These are phyloP conservation scores for Ptilonorhynchus violaceus DNA, from an alignment of 2,113 vertebrate species.

Conservation along the genomic window DNA sequence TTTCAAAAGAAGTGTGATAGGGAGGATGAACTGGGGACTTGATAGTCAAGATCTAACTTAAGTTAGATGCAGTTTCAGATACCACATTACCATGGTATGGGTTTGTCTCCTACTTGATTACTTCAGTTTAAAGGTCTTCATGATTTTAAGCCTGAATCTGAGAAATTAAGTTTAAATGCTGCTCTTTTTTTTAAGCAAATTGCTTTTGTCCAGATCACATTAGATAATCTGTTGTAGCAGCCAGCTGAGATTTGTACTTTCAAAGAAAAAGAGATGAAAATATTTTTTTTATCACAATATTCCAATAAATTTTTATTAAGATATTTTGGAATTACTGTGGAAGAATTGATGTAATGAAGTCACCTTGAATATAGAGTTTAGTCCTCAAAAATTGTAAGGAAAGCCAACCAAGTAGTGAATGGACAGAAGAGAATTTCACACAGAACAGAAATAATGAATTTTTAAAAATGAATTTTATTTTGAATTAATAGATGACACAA, in stretches of 20 bases:
- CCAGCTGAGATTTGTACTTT: background rate
- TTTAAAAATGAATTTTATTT: background rate
- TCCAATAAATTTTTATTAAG: background rate
- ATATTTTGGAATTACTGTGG: background rate
- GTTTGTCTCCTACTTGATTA: background rate
- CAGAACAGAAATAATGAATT: background rate
- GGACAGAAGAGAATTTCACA: background rate
- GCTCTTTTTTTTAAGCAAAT: background rate
- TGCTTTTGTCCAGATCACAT: background rate
- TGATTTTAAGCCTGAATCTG: background rate
- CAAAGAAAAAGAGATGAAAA: background rate
- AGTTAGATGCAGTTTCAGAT: background rate
- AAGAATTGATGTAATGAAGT: background rate
- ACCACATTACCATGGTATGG: background rate
- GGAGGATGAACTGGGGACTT: background rate
- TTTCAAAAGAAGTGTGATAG: background rate
- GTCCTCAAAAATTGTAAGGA: fast-evolving
- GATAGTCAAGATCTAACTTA: background rate
- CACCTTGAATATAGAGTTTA: background rate
- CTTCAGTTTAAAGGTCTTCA: background rate
- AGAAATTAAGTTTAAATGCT: background rate
- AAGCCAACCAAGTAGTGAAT: background rate
- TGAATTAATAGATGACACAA: background rate
- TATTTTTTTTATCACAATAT: background rate
- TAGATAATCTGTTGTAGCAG: background rate